phyloP scores from a whole-genome alignment of 1,140 invertebrate species.

The Saccostrea echinata region DNA sequence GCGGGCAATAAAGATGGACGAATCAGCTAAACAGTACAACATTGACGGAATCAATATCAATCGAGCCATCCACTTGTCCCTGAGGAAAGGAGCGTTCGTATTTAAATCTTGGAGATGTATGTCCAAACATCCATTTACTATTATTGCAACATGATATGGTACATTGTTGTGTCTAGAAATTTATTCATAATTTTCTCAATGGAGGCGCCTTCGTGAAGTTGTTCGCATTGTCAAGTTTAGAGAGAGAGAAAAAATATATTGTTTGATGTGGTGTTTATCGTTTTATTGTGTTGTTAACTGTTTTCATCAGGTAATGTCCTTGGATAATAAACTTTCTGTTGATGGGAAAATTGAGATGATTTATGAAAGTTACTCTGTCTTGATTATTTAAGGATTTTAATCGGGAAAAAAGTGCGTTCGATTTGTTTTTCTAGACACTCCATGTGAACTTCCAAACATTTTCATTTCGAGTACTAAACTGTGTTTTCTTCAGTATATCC shows the following conservation, averaged over 20 bases:
- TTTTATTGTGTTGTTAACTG: neutral
- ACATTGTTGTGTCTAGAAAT: neutral
- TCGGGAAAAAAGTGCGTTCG: neutral
- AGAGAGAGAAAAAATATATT: neutral
- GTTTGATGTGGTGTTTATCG: neutral
- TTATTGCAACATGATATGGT: neutral
- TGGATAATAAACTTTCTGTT: neutral
- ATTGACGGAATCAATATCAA: constrained; percentile 25
- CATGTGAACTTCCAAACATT: neutral
- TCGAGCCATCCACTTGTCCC: neutral
- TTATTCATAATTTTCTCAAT: constrained; percentile 22
- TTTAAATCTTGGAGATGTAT: constrained; percentile 26
- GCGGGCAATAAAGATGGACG: neutral
- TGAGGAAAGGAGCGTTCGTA: neutral
- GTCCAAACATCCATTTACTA: constrained; percentile 9
- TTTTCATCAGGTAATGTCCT: neutral
- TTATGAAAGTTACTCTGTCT: neutral
- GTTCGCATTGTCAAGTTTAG: neutral
- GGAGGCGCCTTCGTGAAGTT: neutral
- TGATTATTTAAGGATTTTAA: neutral
- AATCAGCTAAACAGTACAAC: neutral
- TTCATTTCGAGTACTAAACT: neutral
- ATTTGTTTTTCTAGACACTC: neutral
- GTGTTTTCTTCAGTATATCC: neutral
- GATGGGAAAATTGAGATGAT: neutral